Percentiles rank a stretch among this genome's conserved stretches.
These are phyloP conservation scores for Ips typographus DNA, from an alignment of 1,140 invertebrate species.

Conservation along the genomic window DNA sequence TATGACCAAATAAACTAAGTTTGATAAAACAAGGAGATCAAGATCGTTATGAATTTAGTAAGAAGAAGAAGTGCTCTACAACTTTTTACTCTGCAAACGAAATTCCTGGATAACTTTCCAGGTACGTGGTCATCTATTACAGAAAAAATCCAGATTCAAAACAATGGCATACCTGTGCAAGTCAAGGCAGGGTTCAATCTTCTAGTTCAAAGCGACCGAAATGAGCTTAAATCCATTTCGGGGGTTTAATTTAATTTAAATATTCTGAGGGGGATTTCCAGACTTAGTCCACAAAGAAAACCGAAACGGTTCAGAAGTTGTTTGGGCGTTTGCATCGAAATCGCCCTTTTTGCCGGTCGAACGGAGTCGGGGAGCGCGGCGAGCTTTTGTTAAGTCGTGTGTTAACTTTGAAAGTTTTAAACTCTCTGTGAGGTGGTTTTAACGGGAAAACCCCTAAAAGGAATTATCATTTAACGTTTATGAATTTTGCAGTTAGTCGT, in stretches of 20 bases:
- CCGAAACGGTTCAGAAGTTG: conserved; percentile 3
- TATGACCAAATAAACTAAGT: too few species aligned
- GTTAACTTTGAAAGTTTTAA: conserved; percentile 4
- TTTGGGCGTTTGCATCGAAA: conserved; percentile 6
- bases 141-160: conserved; percentile 1
- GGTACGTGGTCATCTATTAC: neutral
- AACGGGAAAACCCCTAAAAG: too few species aligned
- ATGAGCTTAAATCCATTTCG: conserved; percentile 12
- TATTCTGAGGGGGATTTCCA: conserved; percentile 2
- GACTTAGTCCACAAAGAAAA: conserved; percentile 15
- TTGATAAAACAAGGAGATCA: too few species aligned
- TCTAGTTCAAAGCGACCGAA: conserved; percentile 14
- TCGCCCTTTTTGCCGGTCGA: conserved; percentile 4
- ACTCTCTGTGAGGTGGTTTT: too few species aligned
- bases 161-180: conserved; percentile 20
- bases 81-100: neutral
- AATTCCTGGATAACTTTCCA: neutral
- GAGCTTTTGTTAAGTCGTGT: conserved; percentile 2
- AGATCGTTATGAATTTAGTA: too few species aligned
- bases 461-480: too few species aligned
- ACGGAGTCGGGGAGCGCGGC: neutral
- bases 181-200: conserved; percentile 16
- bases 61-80: too few species aligned
- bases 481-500: too few species aligned
- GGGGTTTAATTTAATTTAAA: conserved; percentile 17